Evolutionary conservation across 2,113 vertebrate species (phyloP).

Genomic region (Sphyrna mokarran): DNA sequence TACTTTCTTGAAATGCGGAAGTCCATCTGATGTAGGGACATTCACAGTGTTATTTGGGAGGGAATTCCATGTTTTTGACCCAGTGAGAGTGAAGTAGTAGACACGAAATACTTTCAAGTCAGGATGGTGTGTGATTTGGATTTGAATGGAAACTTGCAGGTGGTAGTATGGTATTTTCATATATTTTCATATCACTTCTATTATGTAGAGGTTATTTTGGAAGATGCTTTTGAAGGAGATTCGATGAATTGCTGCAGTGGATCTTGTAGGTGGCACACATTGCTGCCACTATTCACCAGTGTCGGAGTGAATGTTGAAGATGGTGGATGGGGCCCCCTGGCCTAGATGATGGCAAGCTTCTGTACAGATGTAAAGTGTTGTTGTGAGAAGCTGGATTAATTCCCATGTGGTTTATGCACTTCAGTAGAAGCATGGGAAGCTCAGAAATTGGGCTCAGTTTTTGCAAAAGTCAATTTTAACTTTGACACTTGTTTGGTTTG

Average conservation of each 20-base stretch:
- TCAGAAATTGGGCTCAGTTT: background rate
- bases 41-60: background rate
- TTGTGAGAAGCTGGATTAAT: background rate
- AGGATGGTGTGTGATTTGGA: background rate
- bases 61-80: background rate
- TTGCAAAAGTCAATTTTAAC: background rate
- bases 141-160: background rate
- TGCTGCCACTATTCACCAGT: too few species aligned
- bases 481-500: background rate
- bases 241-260: background rate
- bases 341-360: background rate
- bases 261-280: background rate
- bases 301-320: background rate
- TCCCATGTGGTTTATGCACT: background rate
- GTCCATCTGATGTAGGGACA: background rate
- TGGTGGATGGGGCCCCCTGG: background rate
- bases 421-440: background rate
- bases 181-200: background rate
- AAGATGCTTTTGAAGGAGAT: background rate
- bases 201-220: background rate
- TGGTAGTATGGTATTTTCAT: background rate
- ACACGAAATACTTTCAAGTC: background rate
- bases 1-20: background rate
- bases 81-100: background rate
- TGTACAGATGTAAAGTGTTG: background rate